Conservation (phyloP, 2,113 vertebrate genomes). For the Rhinichthys klamathensis region DNA sequence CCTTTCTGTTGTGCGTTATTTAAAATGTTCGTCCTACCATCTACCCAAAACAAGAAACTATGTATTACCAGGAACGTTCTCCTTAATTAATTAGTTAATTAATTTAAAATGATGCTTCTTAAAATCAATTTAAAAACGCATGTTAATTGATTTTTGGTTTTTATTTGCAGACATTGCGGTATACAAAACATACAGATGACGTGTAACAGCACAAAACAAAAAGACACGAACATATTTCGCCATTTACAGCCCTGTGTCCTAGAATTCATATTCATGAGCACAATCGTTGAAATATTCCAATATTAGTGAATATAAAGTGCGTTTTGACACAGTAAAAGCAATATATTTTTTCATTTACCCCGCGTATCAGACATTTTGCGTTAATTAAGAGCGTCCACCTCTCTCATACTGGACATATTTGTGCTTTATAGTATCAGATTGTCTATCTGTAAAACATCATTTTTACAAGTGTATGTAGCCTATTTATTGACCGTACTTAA, state of each 20-base stretch:
- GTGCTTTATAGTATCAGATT: neutral
- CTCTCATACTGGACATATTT: neutral
- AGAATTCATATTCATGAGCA: neutral
- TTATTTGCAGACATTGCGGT: neutral
- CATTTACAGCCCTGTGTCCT: neutral
- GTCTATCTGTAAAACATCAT: neutral
- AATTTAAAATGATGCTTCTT: neutral
- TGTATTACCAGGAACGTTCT: neutral
- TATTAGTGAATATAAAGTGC: neutral
- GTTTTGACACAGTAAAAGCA: neutral
- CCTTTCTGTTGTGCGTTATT: neutral
- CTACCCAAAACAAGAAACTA: neutral
- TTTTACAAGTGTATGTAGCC: neutral
- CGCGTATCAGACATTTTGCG: neutral
- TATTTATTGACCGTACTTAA: neutral
- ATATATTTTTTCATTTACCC: neutral
- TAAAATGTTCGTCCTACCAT: neutral
- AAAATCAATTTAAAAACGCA: neutral
- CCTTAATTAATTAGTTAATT: conserved; percentile 19
- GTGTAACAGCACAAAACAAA: neutral
- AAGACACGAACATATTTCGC: neutral
- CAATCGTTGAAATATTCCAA: neutral
- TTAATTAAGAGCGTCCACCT: neutral
- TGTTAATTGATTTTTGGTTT: neutral
- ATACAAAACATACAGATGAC: neutral